Evolutionary conservation across 2,113 vertebrate species (phyloP).

Genomic region (Calypte anna): DNA sequence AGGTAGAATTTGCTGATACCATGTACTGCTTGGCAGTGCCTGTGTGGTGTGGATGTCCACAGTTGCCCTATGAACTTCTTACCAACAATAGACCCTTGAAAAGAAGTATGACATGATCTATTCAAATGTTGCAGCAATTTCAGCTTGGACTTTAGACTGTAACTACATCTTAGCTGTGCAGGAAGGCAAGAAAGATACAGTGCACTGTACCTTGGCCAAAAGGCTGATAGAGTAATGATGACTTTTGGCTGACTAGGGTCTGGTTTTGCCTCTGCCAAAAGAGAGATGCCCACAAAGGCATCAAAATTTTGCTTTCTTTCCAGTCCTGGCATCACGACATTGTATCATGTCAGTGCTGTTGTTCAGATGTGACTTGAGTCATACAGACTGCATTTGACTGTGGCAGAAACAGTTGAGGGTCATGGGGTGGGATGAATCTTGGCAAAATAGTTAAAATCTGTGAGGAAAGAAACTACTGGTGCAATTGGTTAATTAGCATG

Average conservation of each 20-base stretch:
- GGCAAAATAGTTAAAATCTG: background rate
- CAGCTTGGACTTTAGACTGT: background rate
- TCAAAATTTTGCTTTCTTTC: background rate
- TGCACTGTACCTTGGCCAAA: background rate
- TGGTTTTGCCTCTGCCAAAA: background rate
- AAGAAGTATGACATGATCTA: background rate
- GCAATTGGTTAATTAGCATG: no score
- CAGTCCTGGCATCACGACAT: rapidly evolving
- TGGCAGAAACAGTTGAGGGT: background rate
- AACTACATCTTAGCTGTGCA: rapidly evolving
- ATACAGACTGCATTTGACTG: rapidly evolving
- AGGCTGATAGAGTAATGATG: background rate
- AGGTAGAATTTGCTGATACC: background rate
- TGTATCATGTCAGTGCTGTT: background rate
- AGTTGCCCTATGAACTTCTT: background rate
- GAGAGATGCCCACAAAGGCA: background rate
- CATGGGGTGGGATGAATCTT: background rate
- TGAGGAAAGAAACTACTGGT: no score
- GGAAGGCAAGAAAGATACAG: background rate
- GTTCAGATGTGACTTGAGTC: background rate
- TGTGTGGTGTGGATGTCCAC: background rate
- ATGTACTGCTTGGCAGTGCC: background rate
- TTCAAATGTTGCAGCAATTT: background rate
- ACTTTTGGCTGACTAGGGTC: background rate
- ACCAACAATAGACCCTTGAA: background rate